Conservation (phyloP, 2,888 invertebrate genomes). For the Hydropsyche betteni region DNA sequence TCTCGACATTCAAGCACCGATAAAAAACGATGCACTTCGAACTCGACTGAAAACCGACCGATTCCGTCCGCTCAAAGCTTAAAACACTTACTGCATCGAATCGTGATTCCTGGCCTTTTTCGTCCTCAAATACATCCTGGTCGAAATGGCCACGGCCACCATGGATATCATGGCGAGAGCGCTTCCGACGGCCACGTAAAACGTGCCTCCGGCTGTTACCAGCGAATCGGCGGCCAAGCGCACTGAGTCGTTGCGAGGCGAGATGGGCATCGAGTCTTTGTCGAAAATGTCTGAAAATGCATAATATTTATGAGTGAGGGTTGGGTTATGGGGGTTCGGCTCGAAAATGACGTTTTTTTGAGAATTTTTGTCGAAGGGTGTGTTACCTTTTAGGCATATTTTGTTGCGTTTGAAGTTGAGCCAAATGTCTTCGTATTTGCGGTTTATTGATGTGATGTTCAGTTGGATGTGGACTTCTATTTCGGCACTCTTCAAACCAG, state of each 20-base stretch:
- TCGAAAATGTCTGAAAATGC: conserved; percentile 1
- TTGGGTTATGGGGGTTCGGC: background rate
- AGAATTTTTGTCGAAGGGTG: too few species aligned
- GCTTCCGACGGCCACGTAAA: conserved; percentile 84
- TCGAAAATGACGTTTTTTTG: background rate
- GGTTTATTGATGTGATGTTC: conserved; percentile 78
- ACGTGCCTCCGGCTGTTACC: conserved; percentile 71
- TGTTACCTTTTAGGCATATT: conserved; percentile 82
- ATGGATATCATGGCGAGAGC: conserved; percentile 76
- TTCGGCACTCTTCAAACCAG: conserved; percentile 81
- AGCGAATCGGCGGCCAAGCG: conserved; percentile 74
- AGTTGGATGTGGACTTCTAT: conserved; percentile 83
- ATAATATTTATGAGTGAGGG: background rate
- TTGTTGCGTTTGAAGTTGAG: conserved; percentile 86
- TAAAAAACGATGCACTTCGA: too few species aligned
- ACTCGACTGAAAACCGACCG: too few species aligned
- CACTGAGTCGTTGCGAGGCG: conserved; percentile 78
- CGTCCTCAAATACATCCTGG: conserved; percentile 73
- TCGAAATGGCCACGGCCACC: conserved; percentile 71
- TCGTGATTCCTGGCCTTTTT: conserved; percentile 75
- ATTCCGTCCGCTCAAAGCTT: background rate
- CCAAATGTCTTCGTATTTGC: conserved; percentile 75
- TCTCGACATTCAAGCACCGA: too few species aligned
- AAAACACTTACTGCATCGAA: conserved; percentile 70
- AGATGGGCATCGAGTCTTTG: conserved; percentile 57